Evolutionary conservation across 2,888 invertebrate genomes (phyloP), one percentile per base, ranked within the genome.

Genomic region (Trissonchulus latispiculum): DNA sequence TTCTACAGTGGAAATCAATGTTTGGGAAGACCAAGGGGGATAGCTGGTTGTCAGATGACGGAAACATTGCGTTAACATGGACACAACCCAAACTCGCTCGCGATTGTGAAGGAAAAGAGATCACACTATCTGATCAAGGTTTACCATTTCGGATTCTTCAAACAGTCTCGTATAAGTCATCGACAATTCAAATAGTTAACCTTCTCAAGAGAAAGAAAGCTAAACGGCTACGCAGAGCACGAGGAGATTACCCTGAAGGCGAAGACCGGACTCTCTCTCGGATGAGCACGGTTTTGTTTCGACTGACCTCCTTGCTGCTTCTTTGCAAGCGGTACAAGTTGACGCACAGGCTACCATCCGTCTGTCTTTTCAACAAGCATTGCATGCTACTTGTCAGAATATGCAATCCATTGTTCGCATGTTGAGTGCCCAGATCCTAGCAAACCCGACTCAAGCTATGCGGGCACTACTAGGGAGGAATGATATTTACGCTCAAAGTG

Each of bases 251-350:
- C n/a, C n/a, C n/a, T n/a, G n/a, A n/a, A n/a, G n/a, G n/a, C n/a
- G n/a, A n/a, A n/a, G n/a, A n/a, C n/a, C n/a, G n/a, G n/a, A n/a
- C n/a, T n/a, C n/a, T n/a, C n/a, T n/a, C n/a, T n/a, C n/a, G n/a
- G n/a, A n/a, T n/a, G n/a, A n/a, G n/a, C 59, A 59, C 23, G 59
- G 59, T 23, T 59, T 59, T 23, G 33, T 64, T n/a, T 32, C 66
- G 15, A 32, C 66, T 8, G 66, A 64, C 29, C 18, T 64, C 15
- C n/a, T 64, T 18, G 66, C 66, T 64, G 8, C 66, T 32, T 32
- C 32, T 64, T 18, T 64, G n/a, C 66, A 64, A 64, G 66, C 66
- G 8, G 15, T 64, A n/a, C 15, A 64, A 64, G 29, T 64, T 64
- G 29, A 64, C 15, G 29, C 33, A n/a, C 29, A 64, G 29, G 66